A percentile compares a stretch with the other conserved stretches of the same genome.
Conservation (phyloP, 2,888 invertebrate species). For the Papilio demoleus region DNA sequence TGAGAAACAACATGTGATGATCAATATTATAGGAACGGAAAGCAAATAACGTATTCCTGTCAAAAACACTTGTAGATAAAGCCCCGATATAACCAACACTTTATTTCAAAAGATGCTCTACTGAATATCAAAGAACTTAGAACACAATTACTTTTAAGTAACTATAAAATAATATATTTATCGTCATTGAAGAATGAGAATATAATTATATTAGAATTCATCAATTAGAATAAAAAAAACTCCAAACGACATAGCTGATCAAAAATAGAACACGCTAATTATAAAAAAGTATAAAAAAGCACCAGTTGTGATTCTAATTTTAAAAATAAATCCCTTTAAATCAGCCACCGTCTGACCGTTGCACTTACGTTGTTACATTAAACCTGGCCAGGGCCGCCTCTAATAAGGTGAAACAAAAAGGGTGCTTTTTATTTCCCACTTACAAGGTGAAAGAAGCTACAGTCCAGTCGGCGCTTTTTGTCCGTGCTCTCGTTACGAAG, state of each 20-base stretch:
- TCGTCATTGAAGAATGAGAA: no score
- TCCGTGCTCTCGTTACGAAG: slow-evolving; percentile 36
- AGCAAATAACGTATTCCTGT: background rate
- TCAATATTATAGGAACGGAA: background rate
- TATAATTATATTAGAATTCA: no score
- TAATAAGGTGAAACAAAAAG: slow-evolving; percentile 38
- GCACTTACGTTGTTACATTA: slow-evolving; percentile 38
- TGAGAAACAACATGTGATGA: no score
- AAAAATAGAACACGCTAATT: background rate
- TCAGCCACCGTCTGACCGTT: slow-evolving; percentile 31
- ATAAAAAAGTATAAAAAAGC: slow-evolving; percentile 3
- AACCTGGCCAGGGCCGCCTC: slow-evolving; percentile 30
- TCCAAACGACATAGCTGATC: no score
- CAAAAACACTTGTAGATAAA: background rate
- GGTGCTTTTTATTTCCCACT: slow-evolving; percentile 37
- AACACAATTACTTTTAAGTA: background rate
- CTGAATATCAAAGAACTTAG: slow-evolving; percentile 29
- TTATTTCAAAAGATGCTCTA: slow-evolving; percentile 67
- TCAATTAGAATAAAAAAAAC: no score
- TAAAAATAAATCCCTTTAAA: slow-evolving; percentile 30
- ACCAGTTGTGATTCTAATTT: slow-evolving; percentile 24
- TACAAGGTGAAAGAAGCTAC: slow-evolving; percentile 39
- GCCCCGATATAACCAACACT: slow-evolving; percentile 78
- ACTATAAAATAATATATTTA: background rate
- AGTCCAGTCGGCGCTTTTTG: slow-evolving; percentile 38